Base-by-base conservation (phyloP, 2,797 vertebrate genomes). In the Pangasius larnaudii region DNA sequence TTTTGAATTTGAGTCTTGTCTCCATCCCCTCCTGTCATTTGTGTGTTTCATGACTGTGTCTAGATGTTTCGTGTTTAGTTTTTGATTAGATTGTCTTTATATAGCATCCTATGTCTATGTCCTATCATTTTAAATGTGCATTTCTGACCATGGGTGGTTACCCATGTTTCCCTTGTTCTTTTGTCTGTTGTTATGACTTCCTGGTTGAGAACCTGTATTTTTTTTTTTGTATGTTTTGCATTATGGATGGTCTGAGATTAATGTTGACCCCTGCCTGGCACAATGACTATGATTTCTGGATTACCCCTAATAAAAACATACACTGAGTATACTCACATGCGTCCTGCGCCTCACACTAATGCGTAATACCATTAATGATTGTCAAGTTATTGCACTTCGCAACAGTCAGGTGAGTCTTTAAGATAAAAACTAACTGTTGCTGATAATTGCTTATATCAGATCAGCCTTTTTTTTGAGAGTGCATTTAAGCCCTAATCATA, bases 331-430 rank as follows among this genome's bases (percentile, higher is more conserved):
- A 16, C 24, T 30, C n/a, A 1, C 19, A 58, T 80, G 4, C 5
- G 5, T 80, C 51, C 30, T 36, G 0, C 53, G 0, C 53, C 22
- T 59, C 53, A 58, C 30, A 22, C 5, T 22, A 14, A 39, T 42
- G 79, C 22, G 19, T 22, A 0, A 5, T 22, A n/a, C 39, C 63
- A 18, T 63, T 63, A 58, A 46, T 82, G 39, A 82, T 82, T 63
- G 24, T 46, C 59, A 63, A 24, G 53, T 63, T 82, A 39, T 63
- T 82, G 59, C 39, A 63, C 80, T 82, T 82, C 46, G 59, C 39
- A 42, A 39, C 5, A 36, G 22, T n/a, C 6, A 63, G 36, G 36
- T 46, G 36, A 36, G 13, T 22, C 2, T 61, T 46, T 42, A 59
- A 59, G 33, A 80, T 59, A 80, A 59, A 80, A 80, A 58, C 0